These are phyloP conservation scores for Gadopsis bispinosus DNA, from an alignment of 2,797 vertebrate genomes.

Conservation along the genomic window DNA sequence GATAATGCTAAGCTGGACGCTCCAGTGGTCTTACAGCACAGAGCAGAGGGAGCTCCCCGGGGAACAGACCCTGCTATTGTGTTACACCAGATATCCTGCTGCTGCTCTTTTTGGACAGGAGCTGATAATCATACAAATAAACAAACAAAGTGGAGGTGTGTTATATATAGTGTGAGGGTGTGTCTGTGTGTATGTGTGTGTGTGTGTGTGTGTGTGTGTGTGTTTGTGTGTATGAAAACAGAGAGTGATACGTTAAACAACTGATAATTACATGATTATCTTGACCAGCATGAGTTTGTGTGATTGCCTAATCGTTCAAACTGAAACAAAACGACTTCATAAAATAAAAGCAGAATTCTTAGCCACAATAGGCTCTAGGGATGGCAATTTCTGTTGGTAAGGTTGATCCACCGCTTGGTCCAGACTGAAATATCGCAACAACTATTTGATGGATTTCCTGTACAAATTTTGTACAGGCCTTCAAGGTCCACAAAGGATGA, in stretches of 20 bases:
- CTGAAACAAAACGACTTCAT: neutral
- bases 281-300: neutral
- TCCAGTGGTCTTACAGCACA: conserved; percentile 45
- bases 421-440: neutral
- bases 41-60: conserved; percentile 52
- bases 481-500: neutral
- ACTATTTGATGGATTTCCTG: neutral
- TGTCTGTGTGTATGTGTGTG: conserved; percentile 38
- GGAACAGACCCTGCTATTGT: conserved; percentile 77
- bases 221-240: conserved; percentile 46
- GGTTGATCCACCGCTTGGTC: neutral
- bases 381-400: neutral
- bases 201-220: conserved; percentile 37
- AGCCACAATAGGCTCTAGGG: neutral
- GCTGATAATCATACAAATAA: conserved; percentile 80
- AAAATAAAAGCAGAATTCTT: conserved; percentile 3
- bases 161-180: conserved; percentile 33
- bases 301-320: conserved; percentile 19
- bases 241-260: conserved; percentile 17
- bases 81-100: conserved; percentile 82
- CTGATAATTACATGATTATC: conserved; percentile 5
- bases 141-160: conserved; percentile 78
- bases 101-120: conserved; percentile 73
- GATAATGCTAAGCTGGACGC: conserved; percentile 55
- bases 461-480: neutral